Evolutionary conservation across 2,888 invertebrate species (phyloP).

Genomic region (Antheraea assamensis): DNA sequence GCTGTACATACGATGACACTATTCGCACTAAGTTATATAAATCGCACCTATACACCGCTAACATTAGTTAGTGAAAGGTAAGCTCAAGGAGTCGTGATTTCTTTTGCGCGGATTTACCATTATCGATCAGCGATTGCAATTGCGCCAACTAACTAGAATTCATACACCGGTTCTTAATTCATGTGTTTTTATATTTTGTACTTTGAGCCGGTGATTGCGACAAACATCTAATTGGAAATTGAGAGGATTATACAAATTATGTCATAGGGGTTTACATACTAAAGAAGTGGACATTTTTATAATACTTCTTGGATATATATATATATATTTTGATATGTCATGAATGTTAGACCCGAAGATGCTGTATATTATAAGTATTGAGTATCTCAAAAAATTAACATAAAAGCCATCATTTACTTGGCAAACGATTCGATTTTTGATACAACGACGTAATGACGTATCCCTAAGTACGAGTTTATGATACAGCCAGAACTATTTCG

Average conservation of each 20-base stretch:
- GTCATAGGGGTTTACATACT: neutral
- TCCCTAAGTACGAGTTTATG: too few species aligned
- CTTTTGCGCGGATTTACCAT: slow-evolving; percentile 9
- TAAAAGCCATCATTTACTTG: too few species aligned
- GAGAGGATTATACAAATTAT: neutral
- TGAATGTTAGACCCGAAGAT: too few species aligned
- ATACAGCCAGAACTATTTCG: neutral
- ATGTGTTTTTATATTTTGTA: neutral
- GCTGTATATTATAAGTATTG: too few species aligned
- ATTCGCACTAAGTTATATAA: slow-evolving; percentile 28
- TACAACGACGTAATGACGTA: too few species aligned
- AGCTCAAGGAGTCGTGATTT: slow-evolving; percentile 8
- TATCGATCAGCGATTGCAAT: neutral
- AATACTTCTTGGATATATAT: too few species aligned
- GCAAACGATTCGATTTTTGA: too few species aligned
- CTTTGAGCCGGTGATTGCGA: neutral
- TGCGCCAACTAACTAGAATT: neutral
- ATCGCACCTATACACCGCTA: slow-evolving; percentile 29
- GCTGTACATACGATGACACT: slow-evolving; percentile 31
- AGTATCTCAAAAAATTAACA: too few species aligned
- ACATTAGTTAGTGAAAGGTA: slow-evolving; percentile 36
- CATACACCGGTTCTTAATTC: neutral
- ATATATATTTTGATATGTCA: too few species aligned
- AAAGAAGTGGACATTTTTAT: too few species aligned
- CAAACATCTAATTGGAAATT: neutral